These are phyloP conservation scores for Oncorhynchus masou DNA, from an alignment of 2,113 vertebrate species.

Conservation along the genomic window DNA sequence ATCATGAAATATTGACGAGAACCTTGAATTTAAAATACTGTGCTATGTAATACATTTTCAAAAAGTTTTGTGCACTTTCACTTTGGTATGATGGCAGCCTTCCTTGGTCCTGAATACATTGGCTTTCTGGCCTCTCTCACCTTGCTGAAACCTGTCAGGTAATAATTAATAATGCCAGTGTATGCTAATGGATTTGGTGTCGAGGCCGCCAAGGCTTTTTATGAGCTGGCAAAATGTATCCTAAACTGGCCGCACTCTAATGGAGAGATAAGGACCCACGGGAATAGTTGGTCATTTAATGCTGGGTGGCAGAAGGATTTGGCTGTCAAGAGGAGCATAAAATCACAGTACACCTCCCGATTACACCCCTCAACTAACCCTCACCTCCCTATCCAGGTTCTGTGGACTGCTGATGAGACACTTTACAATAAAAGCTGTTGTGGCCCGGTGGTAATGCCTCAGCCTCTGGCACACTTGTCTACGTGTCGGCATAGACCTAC, in stretches of 20 bases:
- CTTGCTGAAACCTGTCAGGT: constrained; percentile 11
- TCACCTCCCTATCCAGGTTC: too few species aligned
- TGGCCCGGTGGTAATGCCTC: too few species aligned
- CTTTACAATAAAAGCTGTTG: too few species aligned
- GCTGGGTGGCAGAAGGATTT: too few species aligned
- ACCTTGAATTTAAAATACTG: neutral
- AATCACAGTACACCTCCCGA: too few species aligned
- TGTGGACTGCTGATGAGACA: too few species aligned
- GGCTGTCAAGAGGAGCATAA: too few species aligned
- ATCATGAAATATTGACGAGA: constrained; percentile 2
- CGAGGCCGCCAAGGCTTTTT: neutral
- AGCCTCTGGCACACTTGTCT: too few species aligned
- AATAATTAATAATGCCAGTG: neutral
- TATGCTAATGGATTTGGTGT: constrained; percentile 15
- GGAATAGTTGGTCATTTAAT: constrained; percentile 1
- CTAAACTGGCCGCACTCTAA: constrained; percentile 3
- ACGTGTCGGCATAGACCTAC: too few species aligned
- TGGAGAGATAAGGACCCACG: constrained; percentile 4
- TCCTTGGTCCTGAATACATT: neutral
- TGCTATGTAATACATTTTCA: neutral
- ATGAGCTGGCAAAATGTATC: constrained; percentile 22
- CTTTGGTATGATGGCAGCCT: neutral
- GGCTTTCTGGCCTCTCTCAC: neutral
- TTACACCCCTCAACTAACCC: too few species aligned
- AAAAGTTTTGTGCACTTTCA: neutral